Base-by-base conservation (phyloP, 2,113 vertebrate genomes). In the Phodopus roborovskii region DNA sequence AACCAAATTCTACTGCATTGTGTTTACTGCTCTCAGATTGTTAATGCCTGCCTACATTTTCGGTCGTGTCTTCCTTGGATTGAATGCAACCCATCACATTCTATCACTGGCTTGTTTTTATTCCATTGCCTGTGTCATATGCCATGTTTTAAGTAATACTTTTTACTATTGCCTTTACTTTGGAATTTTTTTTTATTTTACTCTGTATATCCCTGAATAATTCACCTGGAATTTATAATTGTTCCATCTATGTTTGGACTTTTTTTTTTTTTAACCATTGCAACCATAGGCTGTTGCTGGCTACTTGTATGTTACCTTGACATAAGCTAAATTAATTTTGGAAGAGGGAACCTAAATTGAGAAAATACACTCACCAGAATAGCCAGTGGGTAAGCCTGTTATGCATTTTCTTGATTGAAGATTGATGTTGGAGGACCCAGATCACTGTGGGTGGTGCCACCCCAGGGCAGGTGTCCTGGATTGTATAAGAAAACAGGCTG, bases 141-240 rank as follows among this genome's bases (percentile, higher is more conserved):
- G 77, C 73, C 66, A 58, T 70, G 94, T 68, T 95, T 91, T 93
- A 85, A 95, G 20, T 75, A 95, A 17, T 48, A 28, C 8, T 77
- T 89, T 20, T 36, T 73, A 73, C 56, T 74, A 50, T 42, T 87
- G 42, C 33, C 48, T 82, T 77, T 62, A 95, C 15, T 68, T 78
- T 81, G 88, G 45, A 58, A 81, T 42, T 88, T 73, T 45, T 66
- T 26, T 39, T 20, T 83, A 68, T 90, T 48, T 16, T 60, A 42
- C 26, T 92, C 92, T 94, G 20, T 88, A 62, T 17, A 88, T 86
- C 42, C 13, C 30, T 88, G 28, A 36, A 1, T 48, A 45, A 86
- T 53, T 73, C 12, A 50, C 71, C 91, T 36, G 9, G 71, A 71
- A 96, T 30, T 42, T 93, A 17, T 73, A 39, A 89, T 86, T 66